Evolutionary conservation across 2,888 invertebrate species (phyloP).

Genomic region (Zygaena filipendulae): DNA sequence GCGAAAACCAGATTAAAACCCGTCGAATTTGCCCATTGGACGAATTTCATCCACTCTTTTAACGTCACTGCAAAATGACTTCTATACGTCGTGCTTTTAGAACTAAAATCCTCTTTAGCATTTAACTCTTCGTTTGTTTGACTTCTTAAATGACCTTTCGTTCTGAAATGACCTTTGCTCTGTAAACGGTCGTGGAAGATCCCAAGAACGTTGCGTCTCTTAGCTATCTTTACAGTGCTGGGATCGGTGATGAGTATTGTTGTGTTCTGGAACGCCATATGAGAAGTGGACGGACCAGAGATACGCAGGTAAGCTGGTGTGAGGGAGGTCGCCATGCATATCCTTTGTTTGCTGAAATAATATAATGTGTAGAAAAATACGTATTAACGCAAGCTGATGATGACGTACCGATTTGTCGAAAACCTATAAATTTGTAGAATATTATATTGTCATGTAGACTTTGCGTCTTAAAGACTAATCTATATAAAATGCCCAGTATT

Average conservation of each 20-base stretch:
- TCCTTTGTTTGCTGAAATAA: slow-evolving; percentile 60
- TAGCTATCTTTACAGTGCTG: slow-evolving; percentile 15
- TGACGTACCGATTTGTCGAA: neutral
- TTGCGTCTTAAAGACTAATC: too few species aligned
- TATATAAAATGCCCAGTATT: too few species aligned
- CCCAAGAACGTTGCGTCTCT: neutral
- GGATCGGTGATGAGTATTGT: slow-evolving; percentile 27
- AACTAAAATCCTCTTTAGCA: slow-evolving; percentile 3
- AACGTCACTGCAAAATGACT: slow-evolving; percentile 25
- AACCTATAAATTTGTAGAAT: neutral
- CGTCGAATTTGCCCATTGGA: slow-evolving; percentile 61
- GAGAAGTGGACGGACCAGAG: slow-evolving; percentile 73
- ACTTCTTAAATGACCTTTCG: neutral
- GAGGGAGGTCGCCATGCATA: slow-evolving; percentile 74
- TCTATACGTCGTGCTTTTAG: neutral
- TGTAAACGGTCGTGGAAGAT: neutral
- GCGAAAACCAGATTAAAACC: slow-evolving; percentile 76
- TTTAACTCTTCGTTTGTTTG: slow-evolving; percentile 7
- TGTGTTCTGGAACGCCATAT: slow-evolving; percentile 45
- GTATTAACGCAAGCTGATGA: too few species aligned
- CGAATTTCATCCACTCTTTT: slow-evolving; percentile 40
- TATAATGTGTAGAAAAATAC: slow-evolving; percentile 1
- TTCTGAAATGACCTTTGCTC: neutral
- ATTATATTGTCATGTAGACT: too few species aligned
- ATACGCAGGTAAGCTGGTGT: slow-evolving; percentile 79